Conservation (phyloP, 2,113 vertebrate genomes). For the Myiopsitta monachus region DNA sequence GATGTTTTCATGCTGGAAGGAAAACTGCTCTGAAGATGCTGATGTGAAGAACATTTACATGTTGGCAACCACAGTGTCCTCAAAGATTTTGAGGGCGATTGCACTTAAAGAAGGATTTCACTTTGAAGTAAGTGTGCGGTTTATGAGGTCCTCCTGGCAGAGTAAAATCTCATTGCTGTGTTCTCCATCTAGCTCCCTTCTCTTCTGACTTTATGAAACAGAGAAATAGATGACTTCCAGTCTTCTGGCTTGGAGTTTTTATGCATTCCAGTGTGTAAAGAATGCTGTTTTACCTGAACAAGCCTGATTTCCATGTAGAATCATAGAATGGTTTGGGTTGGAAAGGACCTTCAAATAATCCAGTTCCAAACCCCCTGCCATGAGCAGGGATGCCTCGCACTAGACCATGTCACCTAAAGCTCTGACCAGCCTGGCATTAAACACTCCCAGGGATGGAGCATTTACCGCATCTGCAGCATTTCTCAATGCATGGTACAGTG, state of each 20-base stretch:
- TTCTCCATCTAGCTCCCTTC: accelerated
- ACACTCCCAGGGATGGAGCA: not conserved
- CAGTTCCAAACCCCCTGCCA: not conserved
- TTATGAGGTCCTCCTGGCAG: accelerated
- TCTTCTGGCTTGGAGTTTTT: not conserved
- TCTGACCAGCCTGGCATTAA: not conserved
- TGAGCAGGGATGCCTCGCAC: not conserved
- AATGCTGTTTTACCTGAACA: no score
- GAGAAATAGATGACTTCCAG: not conserved
- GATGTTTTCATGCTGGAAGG: conserved; percentile 90
- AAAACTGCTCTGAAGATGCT: conserved; percentile 62
- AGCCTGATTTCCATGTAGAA: not conserved
- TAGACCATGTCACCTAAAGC: not conserved
- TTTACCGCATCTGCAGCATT: not conserved
- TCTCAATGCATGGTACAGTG: accelerated
- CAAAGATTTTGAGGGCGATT: conserved; percentile 87
- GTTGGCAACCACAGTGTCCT: conserved; percentile 93
- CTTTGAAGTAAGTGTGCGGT: conserved; percentile 82
- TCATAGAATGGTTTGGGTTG: not conserved
- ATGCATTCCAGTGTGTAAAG: accelerated
- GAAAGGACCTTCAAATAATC: not conserved
- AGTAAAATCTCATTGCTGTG: accelerated
- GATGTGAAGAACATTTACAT: conserved; percentile 82
- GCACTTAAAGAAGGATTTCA: conserved; percentile 87
- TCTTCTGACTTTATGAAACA: accelerated